Percentiles rank a stretch among this genome's conserved stretches.
These are phyloP conservation scores for Neelides folsomi DNA, from an alignment of 2,888 invertebrate species.

Conservation along the genomic window DNA sequence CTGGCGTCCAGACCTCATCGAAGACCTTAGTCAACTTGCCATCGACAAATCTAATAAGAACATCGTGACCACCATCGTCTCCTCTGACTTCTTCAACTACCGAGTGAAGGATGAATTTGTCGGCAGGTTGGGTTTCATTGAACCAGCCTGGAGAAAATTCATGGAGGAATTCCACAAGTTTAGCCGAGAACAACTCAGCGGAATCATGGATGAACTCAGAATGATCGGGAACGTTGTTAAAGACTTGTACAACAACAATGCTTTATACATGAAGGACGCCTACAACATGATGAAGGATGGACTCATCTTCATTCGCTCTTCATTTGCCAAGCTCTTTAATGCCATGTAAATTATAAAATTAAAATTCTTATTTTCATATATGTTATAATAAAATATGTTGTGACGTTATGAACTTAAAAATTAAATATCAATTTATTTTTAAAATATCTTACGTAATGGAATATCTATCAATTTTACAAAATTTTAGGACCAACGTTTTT, in stretches of 20 bases:
- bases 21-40: conserved; percentile 21
- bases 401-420: too few relatives aligned
- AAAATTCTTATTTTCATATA: not conserved
- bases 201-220: conserved; percentile 24
- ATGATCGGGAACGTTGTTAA: conserved; percentile 13
- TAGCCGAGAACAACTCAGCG: conserved; percentile 14
- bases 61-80: not conserved
- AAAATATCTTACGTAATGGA: too few relatives aligned
- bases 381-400: too few relatives aligned
- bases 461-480: too few relatives aligned
- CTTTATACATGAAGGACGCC: conserved; percentile 32
- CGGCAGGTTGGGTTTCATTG: conserved; percentile 15
- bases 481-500: not conserved
- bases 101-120: conserved; percentile 15
- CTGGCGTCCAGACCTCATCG: conserved; percentile 34
- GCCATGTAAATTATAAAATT: not conserved
- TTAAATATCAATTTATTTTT: too few relatives aligned
- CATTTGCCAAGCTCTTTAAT: not conserved
- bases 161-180: conserved; percentile 12
- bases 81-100: conserved; percentile 5
- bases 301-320: conserved; percentile 1
- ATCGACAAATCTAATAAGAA: conserved; percentile 7
- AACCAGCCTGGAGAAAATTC: conserved; percentile 1
- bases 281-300: conserved; percentile 9
- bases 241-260: conserved; percentile 31